These are phyloP conservation scores for Phrynocephalus forsythii DNA, from an alignment of 2,797 vertebrate species.

Conservation along the genomic window DNA sequence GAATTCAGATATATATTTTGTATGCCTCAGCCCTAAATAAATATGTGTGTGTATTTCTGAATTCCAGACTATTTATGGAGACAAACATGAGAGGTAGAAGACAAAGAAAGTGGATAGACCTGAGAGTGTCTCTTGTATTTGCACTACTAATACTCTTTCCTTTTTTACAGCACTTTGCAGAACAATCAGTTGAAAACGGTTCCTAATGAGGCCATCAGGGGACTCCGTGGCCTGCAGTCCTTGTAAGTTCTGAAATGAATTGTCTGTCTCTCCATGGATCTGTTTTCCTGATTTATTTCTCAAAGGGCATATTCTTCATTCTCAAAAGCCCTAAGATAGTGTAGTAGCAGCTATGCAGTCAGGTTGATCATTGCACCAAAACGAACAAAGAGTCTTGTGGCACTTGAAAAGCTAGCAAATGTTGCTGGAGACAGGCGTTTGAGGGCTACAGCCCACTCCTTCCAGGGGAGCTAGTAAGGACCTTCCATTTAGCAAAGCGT, in stretches of 20 bases:
- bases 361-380: no score
- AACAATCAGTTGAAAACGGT: conserved; percentile 98
- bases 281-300: conserved; percentile 10
- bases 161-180: conserved; percentile 90
- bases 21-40: not conserved
- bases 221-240: conserved; percentile 91
- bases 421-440: no score
- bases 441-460: no score
- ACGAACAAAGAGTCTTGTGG: no score
- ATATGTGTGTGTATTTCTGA: not conserved
- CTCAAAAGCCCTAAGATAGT: not conserved
- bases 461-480: no score
- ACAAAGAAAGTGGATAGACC: conserved; percentile 7
- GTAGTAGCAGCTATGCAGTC: not conserved
- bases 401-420: no score
- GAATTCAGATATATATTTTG: no score
- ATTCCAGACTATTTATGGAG: conserved; percentile 17
- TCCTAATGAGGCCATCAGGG: conserved; percentile 90
- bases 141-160: not conserved
- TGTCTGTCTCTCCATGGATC: not conserved
- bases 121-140: not conserved
- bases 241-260: conserved; percentile 85
- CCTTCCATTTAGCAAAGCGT: no score
- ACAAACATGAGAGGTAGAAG: not conserved
- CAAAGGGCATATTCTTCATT: conserved; percentile 9